Percentiles rank a stretch among this genome's conserved stretches.
These are phyloP conservation scores for Habropoda laboriosa DNA, from an alignment of 1,140 invertebrate genomes.

Conservation along the genomic window DNA sequence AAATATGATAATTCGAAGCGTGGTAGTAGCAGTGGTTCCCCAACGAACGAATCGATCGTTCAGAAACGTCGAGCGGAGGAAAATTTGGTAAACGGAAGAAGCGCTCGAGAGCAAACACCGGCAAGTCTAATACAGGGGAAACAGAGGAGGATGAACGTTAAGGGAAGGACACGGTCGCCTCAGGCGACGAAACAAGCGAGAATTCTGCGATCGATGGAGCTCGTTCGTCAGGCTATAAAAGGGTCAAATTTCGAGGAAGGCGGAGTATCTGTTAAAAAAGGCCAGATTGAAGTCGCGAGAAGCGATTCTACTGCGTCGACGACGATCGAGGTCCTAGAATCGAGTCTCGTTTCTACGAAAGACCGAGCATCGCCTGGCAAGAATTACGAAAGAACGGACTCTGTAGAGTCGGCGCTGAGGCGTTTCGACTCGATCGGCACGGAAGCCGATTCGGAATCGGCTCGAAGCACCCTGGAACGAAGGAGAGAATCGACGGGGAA, in stretches of 20 bases:
- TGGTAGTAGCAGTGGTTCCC: neutral
- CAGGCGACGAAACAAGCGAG: neutral
- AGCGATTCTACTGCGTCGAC: neutral
- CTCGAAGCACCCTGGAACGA: constrained; percentile 2
- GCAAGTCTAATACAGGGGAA: neutral
- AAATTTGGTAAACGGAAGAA: too few relatives aligned
- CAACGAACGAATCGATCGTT: neutral
- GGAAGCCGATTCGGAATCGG: constrained; percentile 23
- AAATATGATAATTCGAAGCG: neutral
- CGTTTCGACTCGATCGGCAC: constrained; percentile 66
- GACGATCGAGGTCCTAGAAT: neutral
- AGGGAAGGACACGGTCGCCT: neutral
- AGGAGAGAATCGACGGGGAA: neutral
- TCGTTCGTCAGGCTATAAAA: neutral
- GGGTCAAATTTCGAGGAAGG: neutral
- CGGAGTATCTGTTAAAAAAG: neutral
- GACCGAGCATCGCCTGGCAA: neutral
- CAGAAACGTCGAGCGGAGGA: neutral
- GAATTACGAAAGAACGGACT: constrained; percentile 61
- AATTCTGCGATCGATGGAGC: neutral
- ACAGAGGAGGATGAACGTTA: neutral
- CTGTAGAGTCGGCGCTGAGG: constrained; percentile 69
- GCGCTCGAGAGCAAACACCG: neutral
- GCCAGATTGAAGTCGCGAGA: neutral
- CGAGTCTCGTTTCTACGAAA: neutral